Percentiles rank a stretch among this genome's conserved stretches.
Evolutionary conservation across 2,888 invertebrate genomes (phyloP).

Genomic region (Xestia rhomboidea): DNA sequence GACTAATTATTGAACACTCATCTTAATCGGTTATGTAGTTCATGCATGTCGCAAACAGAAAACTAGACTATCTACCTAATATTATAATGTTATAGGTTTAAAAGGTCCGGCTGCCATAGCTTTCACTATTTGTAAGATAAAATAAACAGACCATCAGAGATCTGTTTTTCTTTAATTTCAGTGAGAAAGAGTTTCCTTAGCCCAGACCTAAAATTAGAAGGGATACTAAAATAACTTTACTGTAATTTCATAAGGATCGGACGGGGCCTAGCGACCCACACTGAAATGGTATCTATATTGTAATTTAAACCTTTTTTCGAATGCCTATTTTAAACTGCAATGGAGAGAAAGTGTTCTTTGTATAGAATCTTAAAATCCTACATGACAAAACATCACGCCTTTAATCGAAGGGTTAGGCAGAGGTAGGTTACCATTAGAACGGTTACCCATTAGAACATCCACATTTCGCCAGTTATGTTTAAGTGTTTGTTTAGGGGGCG

Average conservation of each 20-base stretch:
- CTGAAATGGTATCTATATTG: background rate
- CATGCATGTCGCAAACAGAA: no score
- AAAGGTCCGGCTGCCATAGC: background rate
- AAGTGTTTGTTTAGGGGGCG: no score
- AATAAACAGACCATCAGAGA: background rate
- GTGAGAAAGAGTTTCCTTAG: background rate
- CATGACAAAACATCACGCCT: no score
- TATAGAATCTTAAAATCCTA: background rate
- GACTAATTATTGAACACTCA: no score
- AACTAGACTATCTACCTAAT: background rate
- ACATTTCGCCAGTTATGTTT: no score
- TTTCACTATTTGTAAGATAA: background rate
- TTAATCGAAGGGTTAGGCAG: no score
- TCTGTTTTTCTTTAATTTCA: conserved; percentile 31
- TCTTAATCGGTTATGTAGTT: no score
- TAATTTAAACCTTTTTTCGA: conserved; percentile 20
- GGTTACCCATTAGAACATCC: no score
- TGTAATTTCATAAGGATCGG: background rate
- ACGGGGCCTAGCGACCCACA: background rate
- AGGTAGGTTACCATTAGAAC: no score
- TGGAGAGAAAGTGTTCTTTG: background rate
- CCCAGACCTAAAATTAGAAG: conserved; percentile 3
- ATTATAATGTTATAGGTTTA: background rate
- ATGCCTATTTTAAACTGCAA: background rate
- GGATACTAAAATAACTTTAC: conserved; percentile 16